A percentile compares a stretch with the other conserved stretches of the same genome.
phyloP scores from a whole-genome alignment of 2,797 vertebrate genomes.

The Catamblyrhynchus diadema region DNA sequence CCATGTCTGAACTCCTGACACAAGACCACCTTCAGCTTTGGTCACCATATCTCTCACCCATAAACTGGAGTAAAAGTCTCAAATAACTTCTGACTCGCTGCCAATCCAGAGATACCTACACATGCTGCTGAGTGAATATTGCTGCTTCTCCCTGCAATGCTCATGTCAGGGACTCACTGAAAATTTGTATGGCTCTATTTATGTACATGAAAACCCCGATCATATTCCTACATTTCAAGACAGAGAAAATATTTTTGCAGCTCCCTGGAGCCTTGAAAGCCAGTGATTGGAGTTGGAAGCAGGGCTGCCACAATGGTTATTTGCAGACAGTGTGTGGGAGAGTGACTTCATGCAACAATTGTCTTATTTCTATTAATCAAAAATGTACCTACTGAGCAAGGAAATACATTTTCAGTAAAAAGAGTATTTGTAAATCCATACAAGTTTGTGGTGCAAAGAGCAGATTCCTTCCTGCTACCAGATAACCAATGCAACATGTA shows the following conservation, averaged over 20 bases:
- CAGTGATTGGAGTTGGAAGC: background rate
- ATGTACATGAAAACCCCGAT: fast-evolving
- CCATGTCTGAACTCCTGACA: background rate
- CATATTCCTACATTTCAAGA: background rate
- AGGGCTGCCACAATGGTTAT: background rate
- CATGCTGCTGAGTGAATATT: background rate
- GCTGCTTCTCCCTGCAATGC: background rate
- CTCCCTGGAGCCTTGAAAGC: background rate
- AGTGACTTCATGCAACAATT: background rate
- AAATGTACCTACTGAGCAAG: background rate
- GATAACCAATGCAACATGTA: background rate
- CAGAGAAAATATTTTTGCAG: background rate
- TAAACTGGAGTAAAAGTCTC: background rate
- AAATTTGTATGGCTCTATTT: background rate
- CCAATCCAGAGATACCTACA: background rate
- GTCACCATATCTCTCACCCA: background rate
- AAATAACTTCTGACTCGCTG: background rate
- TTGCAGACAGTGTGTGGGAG: background rate
- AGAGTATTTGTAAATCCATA: background rate
- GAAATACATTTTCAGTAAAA: background rate
- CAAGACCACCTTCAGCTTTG: background rate
- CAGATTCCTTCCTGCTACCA: background rate
- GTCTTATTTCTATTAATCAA: background rate
- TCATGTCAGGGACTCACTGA: background rate
- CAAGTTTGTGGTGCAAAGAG: background rate